phyloP scores from a whole-genome alignment of 2,113 vertebrate genomes.

The Sceloporus tristichus region DNA sequence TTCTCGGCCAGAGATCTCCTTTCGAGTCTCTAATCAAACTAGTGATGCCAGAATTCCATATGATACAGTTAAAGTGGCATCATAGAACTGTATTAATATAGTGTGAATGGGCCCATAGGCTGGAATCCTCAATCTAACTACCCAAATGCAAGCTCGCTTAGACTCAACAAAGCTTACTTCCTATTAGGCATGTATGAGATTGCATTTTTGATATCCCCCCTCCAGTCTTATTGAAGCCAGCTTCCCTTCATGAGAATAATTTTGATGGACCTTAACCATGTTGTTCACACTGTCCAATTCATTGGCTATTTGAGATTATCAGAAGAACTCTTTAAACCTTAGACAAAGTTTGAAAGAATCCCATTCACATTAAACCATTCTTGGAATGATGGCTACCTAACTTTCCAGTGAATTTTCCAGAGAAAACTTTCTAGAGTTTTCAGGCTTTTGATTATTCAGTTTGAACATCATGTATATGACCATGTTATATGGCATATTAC shows the following conservation, averaged over 20 bases:
- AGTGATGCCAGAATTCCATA: too few species aligned
- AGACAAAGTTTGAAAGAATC: background rate
- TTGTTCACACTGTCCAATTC: background rate
- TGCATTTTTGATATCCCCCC: too few species aligned
- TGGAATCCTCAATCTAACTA: background rate
- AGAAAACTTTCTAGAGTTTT: background rate
- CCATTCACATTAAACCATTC: background rate
- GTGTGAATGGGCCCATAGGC: background rate
- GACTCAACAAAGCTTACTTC: background rate
- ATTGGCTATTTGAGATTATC: background rate
- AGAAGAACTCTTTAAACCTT: background rate
- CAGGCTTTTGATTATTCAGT: too few species aligned
- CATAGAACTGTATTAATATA: too few species aligned
- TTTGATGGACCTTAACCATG: background rate
- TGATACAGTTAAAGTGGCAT: too few species aligned
- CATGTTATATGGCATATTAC: background rate
- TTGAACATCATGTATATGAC: background rate
- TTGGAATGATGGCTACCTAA: background rate
- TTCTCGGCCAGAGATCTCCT: too few species aligned
- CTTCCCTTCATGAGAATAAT: too few species aligned
- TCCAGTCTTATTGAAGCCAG: too few species aligned
- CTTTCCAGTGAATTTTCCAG: background rate
- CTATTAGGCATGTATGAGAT: background rate
- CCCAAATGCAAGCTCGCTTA: background rate
- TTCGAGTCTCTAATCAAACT: too few species aligned